Base-by-base conservation (phyloP, 1,140 invertebrate genomes). In the Pteromalus puparum region DNA sequence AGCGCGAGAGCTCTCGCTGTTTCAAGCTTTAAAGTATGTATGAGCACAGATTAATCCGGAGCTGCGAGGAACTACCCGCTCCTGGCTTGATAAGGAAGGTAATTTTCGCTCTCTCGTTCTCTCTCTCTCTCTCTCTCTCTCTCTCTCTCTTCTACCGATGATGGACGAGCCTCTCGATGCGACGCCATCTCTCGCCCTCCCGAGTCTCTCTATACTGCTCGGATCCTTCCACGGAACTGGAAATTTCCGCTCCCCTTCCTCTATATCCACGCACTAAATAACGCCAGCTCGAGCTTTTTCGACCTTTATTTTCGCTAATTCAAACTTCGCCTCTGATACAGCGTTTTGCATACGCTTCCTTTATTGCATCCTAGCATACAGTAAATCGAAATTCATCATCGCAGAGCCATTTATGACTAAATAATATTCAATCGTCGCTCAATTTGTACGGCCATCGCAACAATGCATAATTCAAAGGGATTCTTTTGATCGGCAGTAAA, bases 21-120 rank as follows among this genome's bases (percentile, higher is more conserved):
- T 61, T 61, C 53, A 61, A 61, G 85, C 87, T 89, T 91, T 89
- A 92, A 91, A 91, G 84, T 85, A 85, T 85, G 84, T 91, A 91
- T 90, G 90, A 91, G 89, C 87, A 87, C 86, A 90, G 89, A 92
- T 92, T 91, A 91, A 91, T 90, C 88, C 88, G 82, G 85, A 90
- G 88, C 90, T 90, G 88, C 86, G 89, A 88, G 89, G 87, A 87
- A 42, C 38, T 42, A 87, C 77, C 84, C 75, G 87, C 53, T 61
- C 21, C 53, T 61, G 18, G 53, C 87, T 92, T 89, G 90, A 91
- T 91, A 90, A 92, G 90, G 88, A 90, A 90, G 88, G 90, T 89
- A 91, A 91, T 92, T 91, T 90, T 91, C 90, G 87, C 86, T 84
- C 86, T 85, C 81, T 81, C 26, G 9, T 13, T 2, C 46, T 9